Evolutionary conservation across 37 sponge, comb jelly and placozoan species (phyloP), one percentile per base, ranked within the genome.

Genomic region (Spongilla lacustris): DNA sequence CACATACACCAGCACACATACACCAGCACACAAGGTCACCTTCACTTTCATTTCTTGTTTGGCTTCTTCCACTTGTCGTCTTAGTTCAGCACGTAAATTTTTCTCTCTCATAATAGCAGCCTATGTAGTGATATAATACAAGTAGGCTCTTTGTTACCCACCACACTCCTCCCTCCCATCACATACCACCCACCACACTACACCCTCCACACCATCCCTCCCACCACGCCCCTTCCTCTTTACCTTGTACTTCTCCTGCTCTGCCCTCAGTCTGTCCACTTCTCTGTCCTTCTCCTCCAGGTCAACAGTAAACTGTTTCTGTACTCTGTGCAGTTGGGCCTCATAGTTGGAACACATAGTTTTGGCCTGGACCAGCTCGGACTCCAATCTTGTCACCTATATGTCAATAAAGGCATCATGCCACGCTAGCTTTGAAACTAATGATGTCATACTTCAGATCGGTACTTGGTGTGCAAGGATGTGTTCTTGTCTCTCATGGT

Each of bases 221-320:
- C 8, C 0, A 19, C 48, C 22, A 69, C 21, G 68, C 66, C n/a
- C n/a, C n/a, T n/a, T n/a, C n/a, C n/a, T n/a, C 27, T 72, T 1
- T 37, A 91, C 92, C 83, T 87, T 71, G 67, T 73, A 74, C n/a
- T 86, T 93, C 36, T 86, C 85, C 5, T 69, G 31, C 1, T 89
- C 87, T 30, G 76, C 85, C 50, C 71, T 75, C 0, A 90, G 73
- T 9, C 37, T 70, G 5, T 73, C 83, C 24, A 90, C 38, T 4
- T 58, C 67, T 14, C 71, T 58, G 38, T 94, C 94, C 66, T 94
- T 94, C 26, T 81, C 92, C 6, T 75, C 81, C 58, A 86, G 28
- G 28, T 88, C 87, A 24, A 28, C 36, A 74, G 77, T 75, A 82
- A 90, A 67, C 58, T 82, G 86, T 35, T 36, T 71, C 79, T 94